Percentiles rank a stretch among this genome's conserved stretches.
Conservation (phyloP, 2,113 vertebrate species). For the Romanogobio albipinnatus region DNA sequence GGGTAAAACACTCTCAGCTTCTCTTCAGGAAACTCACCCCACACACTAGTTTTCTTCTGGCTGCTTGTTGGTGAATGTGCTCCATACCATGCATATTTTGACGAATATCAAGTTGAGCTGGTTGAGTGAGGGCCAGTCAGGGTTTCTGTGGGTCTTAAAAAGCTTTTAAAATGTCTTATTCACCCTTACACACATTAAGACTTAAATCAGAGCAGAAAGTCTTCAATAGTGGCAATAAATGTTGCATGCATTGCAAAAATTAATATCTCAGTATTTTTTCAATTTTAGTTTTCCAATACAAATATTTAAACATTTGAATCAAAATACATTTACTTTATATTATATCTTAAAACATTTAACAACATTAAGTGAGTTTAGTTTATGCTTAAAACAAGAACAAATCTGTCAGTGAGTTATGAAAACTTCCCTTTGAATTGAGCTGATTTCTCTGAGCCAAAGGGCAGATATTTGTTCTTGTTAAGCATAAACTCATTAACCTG, state of each 20-base stretch:
- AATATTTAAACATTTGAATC: not conserved
- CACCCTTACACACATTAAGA: too few relatives aligned
- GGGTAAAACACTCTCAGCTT: not conserved
- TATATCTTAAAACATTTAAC: too few relatives aligned
- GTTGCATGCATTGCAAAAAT: not conserved
- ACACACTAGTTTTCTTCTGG: not conserved
- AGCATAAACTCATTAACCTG: too few relatives aligned
- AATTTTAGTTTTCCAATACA: not conserved
- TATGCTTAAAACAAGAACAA: too few relatives aligned
- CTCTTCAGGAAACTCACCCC: not conserved
- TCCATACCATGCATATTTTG: not conserved
- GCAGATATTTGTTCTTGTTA: too few relatives aligned
- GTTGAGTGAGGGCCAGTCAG: not conserved
- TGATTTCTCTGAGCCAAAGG: too few relatives aligned
- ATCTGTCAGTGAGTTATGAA: too few relatives aligned
- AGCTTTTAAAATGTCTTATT: not conserved
- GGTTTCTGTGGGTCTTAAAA: not conserved
- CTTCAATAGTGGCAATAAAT: not conserved
- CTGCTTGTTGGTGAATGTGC: not conserved
- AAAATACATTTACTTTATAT: not conserved
- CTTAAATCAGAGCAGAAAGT: not conserved
- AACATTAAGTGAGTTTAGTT: too few relatives aligned
- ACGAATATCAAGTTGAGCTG: not conserved
- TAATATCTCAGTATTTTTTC: not conserved
- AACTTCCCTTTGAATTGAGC: too few relatives aligned